phyloP scores from a whole-genome alignment of 1,140 invertebrate genomes.

The Wasmannia auropunctata region DNA sequence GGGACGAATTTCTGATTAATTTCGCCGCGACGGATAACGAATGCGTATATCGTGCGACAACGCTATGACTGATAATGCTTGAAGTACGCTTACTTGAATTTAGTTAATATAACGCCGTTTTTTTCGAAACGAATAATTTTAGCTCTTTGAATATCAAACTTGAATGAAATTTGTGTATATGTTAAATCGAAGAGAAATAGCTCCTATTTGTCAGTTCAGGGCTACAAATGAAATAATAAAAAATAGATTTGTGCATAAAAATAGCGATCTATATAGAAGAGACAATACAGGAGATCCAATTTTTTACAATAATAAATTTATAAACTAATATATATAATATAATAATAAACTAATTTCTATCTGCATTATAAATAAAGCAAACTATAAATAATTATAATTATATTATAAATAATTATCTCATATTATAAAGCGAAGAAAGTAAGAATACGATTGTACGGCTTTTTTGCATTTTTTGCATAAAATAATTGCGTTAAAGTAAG shows the following conservation, averaged over 20 bases:
- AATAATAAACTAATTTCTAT: background rate
- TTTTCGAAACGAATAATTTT: background rate
- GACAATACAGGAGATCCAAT: background rate
- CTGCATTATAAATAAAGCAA: background rate
- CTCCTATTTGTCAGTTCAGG: background rate
- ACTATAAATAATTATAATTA: background rate
- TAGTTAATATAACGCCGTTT: background rate
- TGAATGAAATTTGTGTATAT: background rate
- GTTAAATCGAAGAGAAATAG: background rate
- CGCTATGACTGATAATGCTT: background rate
- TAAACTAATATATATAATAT: too few relatives aligned
- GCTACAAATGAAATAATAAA: background rate
- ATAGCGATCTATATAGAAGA: background rate
- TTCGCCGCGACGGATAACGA: constrained; percentile 11
- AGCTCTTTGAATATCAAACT: background rate
- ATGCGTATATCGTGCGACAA: background rate
- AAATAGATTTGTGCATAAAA: background rate
- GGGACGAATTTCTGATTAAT: constrained; percentile 44
- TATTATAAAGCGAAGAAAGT: background rate
- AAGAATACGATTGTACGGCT: background rate
- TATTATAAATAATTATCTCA: background rate
- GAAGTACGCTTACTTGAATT: background rate
- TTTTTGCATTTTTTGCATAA: background rate
- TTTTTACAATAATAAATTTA: background rate
- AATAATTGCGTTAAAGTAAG: background rate